Evolutionary conservation across 2,113 vertebrate genomes (phyloP).

Genomic region (Anguilla rostrata): DNA sequence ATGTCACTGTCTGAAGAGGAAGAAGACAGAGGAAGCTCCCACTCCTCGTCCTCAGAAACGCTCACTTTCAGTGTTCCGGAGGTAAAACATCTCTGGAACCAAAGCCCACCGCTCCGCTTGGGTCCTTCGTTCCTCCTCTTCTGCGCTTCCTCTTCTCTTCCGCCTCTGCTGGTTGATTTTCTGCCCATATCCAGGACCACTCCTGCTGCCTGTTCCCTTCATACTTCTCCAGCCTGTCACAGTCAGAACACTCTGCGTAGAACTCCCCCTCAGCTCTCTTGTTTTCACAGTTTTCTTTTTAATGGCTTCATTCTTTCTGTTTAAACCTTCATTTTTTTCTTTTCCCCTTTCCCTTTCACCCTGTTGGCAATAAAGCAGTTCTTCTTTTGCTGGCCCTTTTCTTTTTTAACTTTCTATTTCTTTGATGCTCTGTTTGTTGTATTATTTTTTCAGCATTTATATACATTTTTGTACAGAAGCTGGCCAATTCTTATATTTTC

Average conservation of each 20-base stretch:
- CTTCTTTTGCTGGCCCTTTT: background rate
- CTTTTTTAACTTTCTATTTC: background rate
- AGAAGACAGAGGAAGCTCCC: slow-evolving; percentile 40
- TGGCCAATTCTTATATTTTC: background rate
- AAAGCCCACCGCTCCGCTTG: background rate
- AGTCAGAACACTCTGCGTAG: background rate
- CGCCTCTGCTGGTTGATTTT: background rate
- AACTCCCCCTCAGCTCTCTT: background rate
- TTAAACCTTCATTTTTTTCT: background rate
- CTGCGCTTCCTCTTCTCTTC: background rate
- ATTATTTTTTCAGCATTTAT: background rate
- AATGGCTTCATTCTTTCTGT: background rate
- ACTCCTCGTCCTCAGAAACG: slow-evolving; percentile 58
- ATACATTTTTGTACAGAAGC: background rate
- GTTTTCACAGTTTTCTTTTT: background rate
- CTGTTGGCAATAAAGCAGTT: background rate
- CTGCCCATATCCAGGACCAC: background rate
- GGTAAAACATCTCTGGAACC: slow-evolving; percentile 52
- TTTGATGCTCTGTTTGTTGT: background rate
- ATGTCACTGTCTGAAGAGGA: slow-evolving; percentile 37
- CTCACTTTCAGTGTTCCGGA: slow-evolving; percentile 49
- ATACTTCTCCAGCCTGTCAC: background rate
- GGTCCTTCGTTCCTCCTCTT: slow-evolving; percentile 1
- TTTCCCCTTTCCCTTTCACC: slow-evolving; percentile 18
- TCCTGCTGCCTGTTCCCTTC: background rate